phyloP scores from a whole-genome alignment of 2,113 vertebrate genomes.

The Pelecanoides urinatrix region DNA sequence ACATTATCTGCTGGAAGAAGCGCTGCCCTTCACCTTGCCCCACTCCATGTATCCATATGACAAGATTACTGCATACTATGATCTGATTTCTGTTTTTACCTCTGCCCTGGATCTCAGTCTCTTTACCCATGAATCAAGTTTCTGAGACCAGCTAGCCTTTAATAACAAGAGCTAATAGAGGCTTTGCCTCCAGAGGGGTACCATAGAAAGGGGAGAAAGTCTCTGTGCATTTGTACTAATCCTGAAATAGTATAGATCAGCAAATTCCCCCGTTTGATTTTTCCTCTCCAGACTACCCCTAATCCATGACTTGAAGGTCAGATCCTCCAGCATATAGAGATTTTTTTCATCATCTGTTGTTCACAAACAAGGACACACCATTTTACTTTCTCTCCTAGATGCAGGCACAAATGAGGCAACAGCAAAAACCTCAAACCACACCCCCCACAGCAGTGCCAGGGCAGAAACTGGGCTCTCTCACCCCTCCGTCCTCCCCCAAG shows the following conservation, averaged over 20 bases:
- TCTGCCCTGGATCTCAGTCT: not conserved
- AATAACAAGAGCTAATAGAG: not conserved
- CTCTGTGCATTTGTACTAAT: not conserved
- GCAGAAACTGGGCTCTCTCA: slow-evolving; percentile 90
- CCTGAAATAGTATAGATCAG: not conserved
- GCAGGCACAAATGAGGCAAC: slow-evolving; percentile 70
- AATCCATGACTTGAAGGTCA: accelerated
- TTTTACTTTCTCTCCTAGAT: slow-evolving; percentile 1
- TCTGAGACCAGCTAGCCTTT: not conserved
- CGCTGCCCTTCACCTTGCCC: not conserved
- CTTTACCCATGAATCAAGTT: not conserved
- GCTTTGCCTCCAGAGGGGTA: not conserved
- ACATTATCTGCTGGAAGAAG: not conserved
- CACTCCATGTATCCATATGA: not conserved
- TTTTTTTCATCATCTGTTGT: accelerated
- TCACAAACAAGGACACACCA: accelerated
- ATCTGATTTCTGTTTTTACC: not conserved
- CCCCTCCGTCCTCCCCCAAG: slow-evolving; percentile 95
- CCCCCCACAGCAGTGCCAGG: slow-evolving; percentile 59
- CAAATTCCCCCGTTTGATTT: not conserved
- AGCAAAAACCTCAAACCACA: slow-evolving; percentile 55
- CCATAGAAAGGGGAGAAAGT: not conserved
- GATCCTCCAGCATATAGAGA: accelerated
- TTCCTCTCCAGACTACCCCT: not conserved
- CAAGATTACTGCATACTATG: not conserved